phyloP scores from a whole-genome alignment of 2,113 vertebrate genomes.

The Gnathonemus longibarbis region DNA sequence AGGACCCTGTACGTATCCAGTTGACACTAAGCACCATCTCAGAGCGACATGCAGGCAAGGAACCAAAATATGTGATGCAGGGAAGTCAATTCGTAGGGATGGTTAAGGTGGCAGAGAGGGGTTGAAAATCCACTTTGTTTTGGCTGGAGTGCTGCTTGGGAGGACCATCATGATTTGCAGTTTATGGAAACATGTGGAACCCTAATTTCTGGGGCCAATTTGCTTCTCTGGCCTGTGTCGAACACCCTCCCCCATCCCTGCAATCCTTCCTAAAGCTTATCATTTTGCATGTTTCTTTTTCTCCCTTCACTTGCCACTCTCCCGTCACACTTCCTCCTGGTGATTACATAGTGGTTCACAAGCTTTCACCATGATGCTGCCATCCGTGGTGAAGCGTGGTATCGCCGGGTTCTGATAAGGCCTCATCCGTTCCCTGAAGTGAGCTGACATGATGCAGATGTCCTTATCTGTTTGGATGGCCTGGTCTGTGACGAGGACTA shows the following conservation, averaged over 20 bases:
- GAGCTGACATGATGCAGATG: slow-evolving; percentile 60
- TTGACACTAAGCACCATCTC: neutral
- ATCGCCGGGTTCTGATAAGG: slow-evolving; percentile 54
- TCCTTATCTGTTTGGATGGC: slow-evolving; percentile 25
- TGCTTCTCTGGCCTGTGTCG: neutral
- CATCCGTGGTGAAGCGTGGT: slow-evolving; percentile 46
- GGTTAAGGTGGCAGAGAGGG: neutral
- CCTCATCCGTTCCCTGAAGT: slow-evolving; percentile 41
- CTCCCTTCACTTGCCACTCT: slow-evolving; percentile 36
- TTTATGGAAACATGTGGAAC: neutral
- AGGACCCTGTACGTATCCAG: neutral
- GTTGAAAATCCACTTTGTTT: neutral
- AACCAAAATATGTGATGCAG: neutral
- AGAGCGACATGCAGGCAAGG: neutral
- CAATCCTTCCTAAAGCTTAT: slow-evolving; percentile 41
- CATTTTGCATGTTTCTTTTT: slow-evolving; percentile 36
- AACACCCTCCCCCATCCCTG: slow-evolving; percentile 14
- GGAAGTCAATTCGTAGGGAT: neutral
- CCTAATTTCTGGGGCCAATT: neutral
- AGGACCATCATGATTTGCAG: neutral
- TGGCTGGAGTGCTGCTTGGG: neutral
- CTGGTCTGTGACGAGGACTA: neutral
- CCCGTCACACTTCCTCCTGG: slow-evolving; percentile 42
- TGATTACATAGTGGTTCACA: slow-evolving; percentile 46
- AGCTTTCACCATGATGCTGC: slow-evolving; percentile 48